Base-by-base conservation (phyloP, 2,113 vertebrate species). In the Eretmodus cyanostictus region DNA sequence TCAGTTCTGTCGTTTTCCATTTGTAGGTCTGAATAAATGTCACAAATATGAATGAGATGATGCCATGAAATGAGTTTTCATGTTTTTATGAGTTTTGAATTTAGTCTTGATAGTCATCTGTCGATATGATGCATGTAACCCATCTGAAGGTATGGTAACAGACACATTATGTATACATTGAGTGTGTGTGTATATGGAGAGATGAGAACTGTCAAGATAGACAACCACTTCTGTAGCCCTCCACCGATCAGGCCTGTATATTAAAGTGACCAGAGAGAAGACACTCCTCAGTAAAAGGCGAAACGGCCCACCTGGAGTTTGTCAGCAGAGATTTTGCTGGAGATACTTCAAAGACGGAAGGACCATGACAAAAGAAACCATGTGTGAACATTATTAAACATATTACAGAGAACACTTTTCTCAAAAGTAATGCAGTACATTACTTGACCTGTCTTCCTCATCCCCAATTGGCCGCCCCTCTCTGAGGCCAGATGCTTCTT, bases 1-100 rank as follows among this genome's bases (percentile, higher is more conserved):
- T 76, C 85, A 93, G 89, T 88, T 82, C 73, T 87, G 91, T 87
- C 87, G 8, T 87, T 84, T 83, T 54, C 14, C 7, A 90, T 92
- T 93, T 92, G 80, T 80, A 84, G 63, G 73, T 86, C 84, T 42
- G 49, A 29, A 8, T 54, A 22, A 76, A 88, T 80, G 66, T 78
- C 82, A 47, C 68, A 27, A 17, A 45, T 29, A 47, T 47, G 14
- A 76, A 76, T 42, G 40, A 61, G 71, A 85, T 85, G 47, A 86
- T 73, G 40, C 22, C 22, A 47, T 76, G 1, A 76, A 76, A 76
- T 76, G 3, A 47, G 40, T 66, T 66, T 36, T 36, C 17, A 66
- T 36, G 59, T 7, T 63, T 66, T 66, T 36, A n/a, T 12, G 31
- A 66, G 61, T 66, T 66, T 38, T 36, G 17, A n/a, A 66, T 38